Evolutionary conservation across 2,797 vertebrate genomes (phyloP).

Genomic region (Adrianichthys oophorus): DNA sequence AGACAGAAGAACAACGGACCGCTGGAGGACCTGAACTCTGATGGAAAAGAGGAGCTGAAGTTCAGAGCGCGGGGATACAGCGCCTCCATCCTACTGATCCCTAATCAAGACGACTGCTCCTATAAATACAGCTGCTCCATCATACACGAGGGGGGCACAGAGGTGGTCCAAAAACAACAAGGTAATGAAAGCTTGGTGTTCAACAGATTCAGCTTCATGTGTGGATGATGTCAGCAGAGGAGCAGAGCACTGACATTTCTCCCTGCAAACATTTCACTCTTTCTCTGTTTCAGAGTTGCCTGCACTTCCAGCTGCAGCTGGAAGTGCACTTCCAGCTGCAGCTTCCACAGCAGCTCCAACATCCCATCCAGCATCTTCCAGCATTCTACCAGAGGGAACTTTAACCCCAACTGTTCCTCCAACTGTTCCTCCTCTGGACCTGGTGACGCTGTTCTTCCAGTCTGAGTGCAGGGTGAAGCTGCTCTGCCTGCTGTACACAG

Average conservation of each 20-base stretch:
- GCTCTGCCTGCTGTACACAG: too few species aligned
- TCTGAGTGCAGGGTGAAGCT: too few species aligned
- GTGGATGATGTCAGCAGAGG: conserved; percentile 1
- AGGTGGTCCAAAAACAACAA: not conserved
- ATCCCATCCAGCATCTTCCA: not conserved
- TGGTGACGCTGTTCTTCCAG: too few species aligned
- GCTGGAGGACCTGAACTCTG: conserved; percentile 6
- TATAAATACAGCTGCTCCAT: conserved; percentile 28
- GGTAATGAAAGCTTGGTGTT: conserved; percentile 4
- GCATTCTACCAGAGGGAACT: conserved; percentile 16
- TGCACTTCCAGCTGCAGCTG: not conserved
- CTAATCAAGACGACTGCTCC: rapidly evolving
- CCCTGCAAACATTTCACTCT: not conserved
- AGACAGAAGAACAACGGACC: not conserved
- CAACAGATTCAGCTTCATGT: conserved; percentile 7
- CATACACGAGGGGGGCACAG: conserved; percentile 5
- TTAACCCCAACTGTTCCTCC: conserved; percentile 24
- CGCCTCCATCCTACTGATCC: conserved; percentile 6
- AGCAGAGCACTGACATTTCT: not conserved
- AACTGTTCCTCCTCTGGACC: conserved; percentile 4
- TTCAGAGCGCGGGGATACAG: not conserved
- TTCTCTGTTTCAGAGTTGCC: conserved; percentile 5
- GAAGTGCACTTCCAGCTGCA: not conserved
- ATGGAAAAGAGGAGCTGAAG: conserved; percentile 1
- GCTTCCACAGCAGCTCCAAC: not conserved